Evolutionary conservation across 2,113 vertebrate genomes (phyloP), one percentile per base, ranked within the genome.

Genomic region (Nannospalax galili): DNA sequence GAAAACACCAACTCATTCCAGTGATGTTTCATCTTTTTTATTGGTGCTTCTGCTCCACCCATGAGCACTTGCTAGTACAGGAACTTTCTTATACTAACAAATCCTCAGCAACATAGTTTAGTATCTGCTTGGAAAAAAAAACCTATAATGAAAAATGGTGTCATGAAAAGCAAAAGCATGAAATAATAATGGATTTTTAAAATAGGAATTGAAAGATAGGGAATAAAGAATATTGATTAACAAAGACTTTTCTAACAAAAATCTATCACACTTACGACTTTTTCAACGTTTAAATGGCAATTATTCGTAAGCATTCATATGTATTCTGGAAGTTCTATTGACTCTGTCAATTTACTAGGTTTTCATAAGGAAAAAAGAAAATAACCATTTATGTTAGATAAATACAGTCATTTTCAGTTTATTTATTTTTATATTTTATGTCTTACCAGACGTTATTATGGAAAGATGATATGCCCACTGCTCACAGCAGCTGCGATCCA

Each of bases 401-500:
- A 74, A 93, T 85, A 62, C 40, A 95, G 84, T 92, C 42, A 90
- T 93, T 95, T 82, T 96, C 58, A 79, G 89, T 96, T 98, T 98
- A 97, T 98, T 98, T 98, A 97, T 90, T 92, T 98, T 98, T 96
- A 94, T 97, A 95, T 95, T 97, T 93, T 86, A 8, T 96, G 65
- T 82, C 92, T 73, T 97, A 94, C 84, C 91, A 98, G 96, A 95
- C 14, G 6, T 98, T 89, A 97, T 98, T 97, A 97, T 98, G 93
- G 48, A 97, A 98, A 97, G 93, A 98, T 98, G 95, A 98, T 96
- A 98, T 96, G 88, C 97, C 92, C 95, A 97, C 97, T 98, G 97
- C 97, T 98, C 97, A 97, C 96, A 98, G 98, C 98, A 98, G 97
- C 98, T 98, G 98, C 96, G 98, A 96, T 98, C 97, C 97, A 98